phyloP scores from a whole-genome alignment of 2,797 vertebrate genomes.

The Gymnopithys bicolor region DNA sequence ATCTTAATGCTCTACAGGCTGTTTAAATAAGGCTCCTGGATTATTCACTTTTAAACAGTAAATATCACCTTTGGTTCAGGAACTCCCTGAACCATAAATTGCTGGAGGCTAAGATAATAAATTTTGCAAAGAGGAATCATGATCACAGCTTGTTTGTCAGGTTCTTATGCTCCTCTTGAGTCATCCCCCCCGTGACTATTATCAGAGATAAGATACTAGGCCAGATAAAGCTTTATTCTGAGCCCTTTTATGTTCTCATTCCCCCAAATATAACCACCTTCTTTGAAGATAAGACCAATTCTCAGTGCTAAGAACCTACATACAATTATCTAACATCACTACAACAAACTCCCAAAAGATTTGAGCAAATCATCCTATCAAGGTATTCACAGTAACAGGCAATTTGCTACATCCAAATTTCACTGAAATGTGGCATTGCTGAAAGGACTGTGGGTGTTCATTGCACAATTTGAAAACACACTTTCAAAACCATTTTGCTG shows the following conservation, averaged over 20 bases:
- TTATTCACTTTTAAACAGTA: slow-evolving; percentile 30
- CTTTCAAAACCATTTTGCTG: background rate
- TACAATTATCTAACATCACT: background rate
- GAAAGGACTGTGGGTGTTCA: background rate
- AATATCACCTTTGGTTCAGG: slow-evolving; percentile 36
- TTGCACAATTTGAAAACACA: background rate
- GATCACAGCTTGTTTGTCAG: background rate
- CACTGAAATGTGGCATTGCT: background rate
- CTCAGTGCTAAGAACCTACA: background rate
- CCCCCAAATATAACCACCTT: background rate
- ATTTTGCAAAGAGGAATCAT: slow-evolving; percentile 43
- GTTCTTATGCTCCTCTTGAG: background rate
- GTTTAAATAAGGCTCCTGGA: background rate
- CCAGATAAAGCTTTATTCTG: slow-evolving; percentile 6
- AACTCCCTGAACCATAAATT: slow-evolving; percentile 43
- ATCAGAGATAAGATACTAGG: slow-evolving; percentile 1
- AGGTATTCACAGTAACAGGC: background rate
- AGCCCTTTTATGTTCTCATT: background rate
- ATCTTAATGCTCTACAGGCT: background rate
- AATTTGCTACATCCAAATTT: background rate
- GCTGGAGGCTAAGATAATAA: slow-evolving; percentile 44
- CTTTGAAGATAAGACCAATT: background rate
- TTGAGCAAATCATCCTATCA: background rate
- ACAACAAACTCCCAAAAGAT: background rate
- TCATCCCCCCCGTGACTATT: background rate